Percentiles rank a stretch among this genome's conserved stretches.
These are phyloP conservation scores for Nothoprocta pentlandii DNA, from an alignment of 2,113 vertebrate genomes.

Conservation along the genomic window DNA sequence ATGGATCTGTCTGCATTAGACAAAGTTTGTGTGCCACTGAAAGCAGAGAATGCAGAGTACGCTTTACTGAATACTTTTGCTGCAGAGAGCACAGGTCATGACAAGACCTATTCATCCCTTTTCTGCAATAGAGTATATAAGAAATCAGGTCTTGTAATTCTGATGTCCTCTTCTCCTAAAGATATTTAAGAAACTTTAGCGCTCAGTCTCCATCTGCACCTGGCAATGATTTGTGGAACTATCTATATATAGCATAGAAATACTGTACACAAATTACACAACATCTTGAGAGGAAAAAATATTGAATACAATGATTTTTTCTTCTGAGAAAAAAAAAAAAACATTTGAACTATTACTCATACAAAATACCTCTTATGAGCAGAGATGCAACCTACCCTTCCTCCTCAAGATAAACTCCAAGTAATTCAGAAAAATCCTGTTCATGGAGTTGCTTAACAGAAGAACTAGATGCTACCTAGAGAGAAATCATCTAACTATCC, in stretches of 20 bases:
- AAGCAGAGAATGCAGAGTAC: neutral
- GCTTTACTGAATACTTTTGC: neutral
- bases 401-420: neutral
- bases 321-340: neutral
- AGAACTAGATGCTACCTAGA: neutral
- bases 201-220: neutral
- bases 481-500: neutral
- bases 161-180: neutral
- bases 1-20: neutral
- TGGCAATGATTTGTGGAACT: neutral
- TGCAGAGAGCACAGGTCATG: neutral
- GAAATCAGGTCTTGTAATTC: neutral
- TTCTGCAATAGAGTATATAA: neutral
- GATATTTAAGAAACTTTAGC: neutral
- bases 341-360: neutral
- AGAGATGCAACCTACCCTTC: rapidly evolving
- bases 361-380: neutral
- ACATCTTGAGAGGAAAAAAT: rapidly evolving
- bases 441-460: too few relatives aligned
- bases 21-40: neutral
- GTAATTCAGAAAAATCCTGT: neutral
- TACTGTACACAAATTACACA: neutral
- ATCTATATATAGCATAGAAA: neutral
- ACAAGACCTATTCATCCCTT: neutral
- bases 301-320: neutral